Evolutionary conservation across 1,140 invertebrate genomes (phyloP).

Genomic region (Drosophila repleta): DNA sequence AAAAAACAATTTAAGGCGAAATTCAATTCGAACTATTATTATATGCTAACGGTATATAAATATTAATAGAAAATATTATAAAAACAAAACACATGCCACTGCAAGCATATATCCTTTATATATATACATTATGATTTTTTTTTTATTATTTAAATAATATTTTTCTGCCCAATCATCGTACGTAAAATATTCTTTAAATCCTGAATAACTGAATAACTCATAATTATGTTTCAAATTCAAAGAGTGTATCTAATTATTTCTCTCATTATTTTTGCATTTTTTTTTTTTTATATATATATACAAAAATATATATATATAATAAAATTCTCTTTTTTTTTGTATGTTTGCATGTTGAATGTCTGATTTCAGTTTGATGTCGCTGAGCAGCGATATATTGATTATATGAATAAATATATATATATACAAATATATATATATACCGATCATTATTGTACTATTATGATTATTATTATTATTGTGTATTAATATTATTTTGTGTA

Average conservation of each 20-base stretch:
- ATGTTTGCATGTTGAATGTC: conserved; percentile 43
- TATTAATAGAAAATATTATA: conserved; percentile 46
- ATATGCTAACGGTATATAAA: conserved; percentile 47
- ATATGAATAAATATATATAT: conserved; percentile 44
- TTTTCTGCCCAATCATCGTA: conserved; percentile 8
- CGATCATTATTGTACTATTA: conserved; percentile 57
- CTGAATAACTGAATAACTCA: conserved; percentile 12
- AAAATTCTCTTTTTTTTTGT: conserved; percentile 37
- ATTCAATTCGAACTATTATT: conserved; percentile 49
- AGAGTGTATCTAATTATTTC: conserved; percentile 10
- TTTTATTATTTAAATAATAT: not conserved
- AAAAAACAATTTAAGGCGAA: conserved; percentile 23
- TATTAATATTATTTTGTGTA: conserved; percentile 67
- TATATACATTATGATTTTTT: conserved; percentile 4
- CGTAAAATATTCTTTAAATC: conserved; percentile 6
- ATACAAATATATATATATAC: conserved; percentile 40
- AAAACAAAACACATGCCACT: conserved; percentile 34
- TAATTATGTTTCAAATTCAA: conserved; percentile 24
- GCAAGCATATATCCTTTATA: conserved; percentile 32
- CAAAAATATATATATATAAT: not conserved
- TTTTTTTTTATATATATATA: not conserved
- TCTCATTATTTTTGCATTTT: not conserved
- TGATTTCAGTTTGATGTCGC: conserved; percentile 33
- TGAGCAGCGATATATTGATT: conserved; percentile 16
- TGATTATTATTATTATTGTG: conserved; percentile 60